phyloP scores from a whole-genome alignment of 2,888 invertebrate genomes.

The Melinaea marsaeus region DNA sequence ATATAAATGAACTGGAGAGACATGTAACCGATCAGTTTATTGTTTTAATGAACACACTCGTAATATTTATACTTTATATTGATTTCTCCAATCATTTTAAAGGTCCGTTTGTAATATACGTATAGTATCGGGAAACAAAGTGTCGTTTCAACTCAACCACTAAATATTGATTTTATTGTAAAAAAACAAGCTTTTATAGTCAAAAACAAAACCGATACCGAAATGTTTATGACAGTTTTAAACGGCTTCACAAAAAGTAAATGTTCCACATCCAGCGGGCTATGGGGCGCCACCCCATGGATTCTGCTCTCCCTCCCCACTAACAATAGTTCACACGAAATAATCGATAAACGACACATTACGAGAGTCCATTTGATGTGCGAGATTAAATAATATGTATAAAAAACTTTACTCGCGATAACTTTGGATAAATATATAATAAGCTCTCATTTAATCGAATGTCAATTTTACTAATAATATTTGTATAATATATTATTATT shows the following conservation, averaged over 20 bases:
- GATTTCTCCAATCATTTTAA: no score
- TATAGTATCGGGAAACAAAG: no score
- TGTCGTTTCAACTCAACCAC: neutral
- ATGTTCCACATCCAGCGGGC: conserved; percentile 27
- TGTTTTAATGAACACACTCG: no score
- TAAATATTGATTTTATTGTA: conserved; percentile 14
- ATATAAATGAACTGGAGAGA: no score
- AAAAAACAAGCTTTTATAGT: conserved; percentile 25
- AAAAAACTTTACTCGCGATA: neutral
- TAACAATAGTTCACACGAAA: conserved; percentile 71
- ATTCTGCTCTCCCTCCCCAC: conserved; percentile 62
- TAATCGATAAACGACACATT: conserved; percentile 56
- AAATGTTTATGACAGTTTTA: conserved; percentile 39
- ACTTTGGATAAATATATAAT: no score
- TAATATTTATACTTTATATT: no score
- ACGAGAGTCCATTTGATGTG: neutral
- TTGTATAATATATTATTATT: no score
- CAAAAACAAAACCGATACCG: conserved; percentile 12
- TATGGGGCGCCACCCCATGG: conserved; percentile 56
- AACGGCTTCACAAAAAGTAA: conserved; percentile 29
- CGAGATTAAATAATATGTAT: neutral
- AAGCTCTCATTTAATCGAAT: no score
- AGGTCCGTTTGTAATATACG: no score
- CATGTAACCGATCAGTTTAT: no score
- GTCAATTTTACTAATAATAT: no score